Percentiles rank a stretch among this genome's conserved stretches.
These are phyloP conservation scores for Orthosia cruda DNA, from an alignment of 2,888 invertebrate species.

Conservation along the genomic window DNA sequence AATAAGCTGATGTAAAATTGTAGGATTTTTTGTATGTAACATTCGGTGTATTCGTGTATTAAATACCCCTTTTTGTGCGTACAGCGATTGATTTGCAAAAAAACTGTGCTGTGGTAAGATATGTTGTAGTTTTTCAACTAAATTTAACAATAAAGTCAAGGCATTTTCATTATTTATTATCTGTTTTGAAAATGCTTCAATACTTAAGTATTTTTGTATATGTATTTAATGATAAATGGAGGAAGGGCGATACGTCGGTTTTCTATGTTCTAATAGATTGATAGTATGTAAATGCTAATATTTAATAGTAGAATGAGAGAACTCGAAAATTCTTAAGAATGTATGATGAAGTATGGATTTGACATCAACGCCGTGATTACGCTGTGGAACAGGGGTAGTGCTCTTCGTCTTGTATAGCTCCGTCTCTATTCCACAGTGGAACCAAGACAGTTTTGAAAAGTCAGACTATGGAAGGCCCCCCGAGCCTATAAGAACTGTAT, in stretches of 20 bases:
- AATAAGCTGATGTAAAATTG: conserved; percentile 29
- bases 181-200: background rate
- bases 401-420: too few species aligned
- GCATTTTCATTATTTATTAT: background rate
- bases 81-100: conserved; percentile 36
- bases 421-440: too few species aligned
- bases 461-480: too few species aligned
- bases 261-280: background rate
- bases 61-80: conserved; percentile 14
- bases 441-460: too few species aligned
- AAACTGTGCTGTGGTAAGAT: background rate
- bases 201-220: conserved; percentile 6
- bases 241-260: background rate
- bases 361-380: too few species aligned
- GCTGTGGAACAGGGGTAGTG: too few species aligned
- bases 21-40: conserved; percentile 41
- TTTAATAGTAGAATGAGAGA: conserved; percentile 6
- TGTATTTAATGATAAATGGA: conserved; percentile 1
- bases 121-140: background rate
- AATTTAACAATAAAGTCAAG: background rate
- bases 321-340: conserved; percentile 1
- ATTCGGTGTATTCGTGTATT: conserved; percentile 32
- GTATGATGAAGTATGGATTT: background rate
- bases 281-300: background rate
- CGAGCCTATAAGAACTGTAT: too few species aligned